A percentile compares a stretch with the other conserved stretches of the same genome.
Evolutionary conservation across 2,113 vertebrate genomes (phyloP).

Genomic region (Bos javanicus): DNA sequence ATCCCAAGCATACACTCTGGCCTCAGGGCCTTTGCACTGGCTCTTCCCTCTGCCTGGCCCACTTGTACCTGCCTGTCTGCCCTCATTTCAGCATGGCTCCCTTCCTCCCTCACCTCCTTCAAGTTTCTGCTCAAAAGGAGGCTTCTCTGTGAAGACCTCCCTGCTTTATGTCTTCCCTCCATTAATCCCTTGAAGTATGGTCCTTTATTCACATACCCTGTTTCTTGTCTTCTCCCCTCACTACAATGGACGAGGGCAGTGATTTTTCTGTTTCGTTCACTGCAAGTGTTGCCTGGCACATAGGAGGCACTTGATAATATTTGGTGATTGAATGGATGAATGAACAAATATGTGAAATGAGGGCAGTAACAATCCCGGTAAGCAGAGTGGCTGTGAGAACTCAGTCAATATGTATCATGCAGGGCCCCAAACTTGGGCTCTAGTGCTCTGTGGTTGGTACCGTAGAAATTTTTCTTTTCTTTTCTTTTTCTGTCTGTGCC

Average conservation of each 20-base stretch:
- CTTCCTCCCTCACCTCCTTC: background rate
- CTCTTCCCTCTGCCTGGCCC: background rate
- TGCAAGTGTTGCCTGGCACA: background rate
- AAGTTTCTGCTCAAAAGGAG: background rate
- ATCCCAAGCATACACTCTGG: background rate
- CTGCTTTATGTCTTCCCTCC: background rate
- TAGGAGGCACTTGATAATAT: background rate
- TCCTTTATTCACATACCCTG: rapidly evolving
- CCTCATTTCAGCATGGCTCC: background rate
- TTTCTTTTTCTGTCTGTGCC: background rate
- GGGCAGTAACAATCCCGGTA: rapidly evolving
- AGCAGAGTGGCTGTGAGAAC: background rate
- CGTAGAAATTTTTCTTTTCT: background rate
- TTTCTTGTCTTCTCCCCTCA: background rate
- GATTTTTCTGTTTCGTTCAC: background rate
- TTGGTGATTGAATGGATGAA: background rate
- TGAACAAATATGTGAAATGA: background rate
- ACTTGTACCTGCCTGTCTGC: background rate
- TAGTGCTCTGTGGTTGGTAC: background rate
- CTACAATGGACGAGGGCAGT: background rate
- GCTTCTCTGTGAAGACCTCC: background rate
- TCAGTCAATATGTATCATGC: rapidly evolving
- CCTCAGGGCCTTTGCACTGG: background rate
- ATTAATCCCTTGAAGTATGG: background rate
- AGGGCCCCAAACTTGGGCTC: background rate